Base-by-base conservation (phyloP, 92 coral and sea anemone species). In the Desmophyllum pertusum region DNA sequence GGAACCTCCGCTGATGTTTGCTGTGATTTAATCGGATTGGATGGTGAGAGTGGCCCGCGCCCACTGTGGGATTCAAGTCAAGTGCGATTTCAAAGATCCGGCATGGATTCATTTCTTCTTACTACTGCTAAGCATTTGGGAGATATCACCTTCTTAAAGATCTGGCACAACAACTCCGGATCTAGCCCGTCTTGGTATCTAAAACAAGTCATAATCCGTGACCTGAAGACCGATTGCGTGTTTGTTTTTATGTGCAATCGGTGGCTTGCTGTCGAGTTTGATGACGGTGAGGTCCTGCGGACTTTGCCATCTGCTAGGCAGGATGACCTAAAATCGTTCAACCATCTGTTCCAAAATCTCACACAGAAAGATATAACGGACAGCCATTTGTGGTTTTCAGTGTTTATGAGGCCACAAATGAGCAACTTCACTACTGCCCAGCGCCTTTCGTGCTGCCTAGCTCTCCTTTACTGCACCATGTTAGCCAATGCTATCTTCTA, bases 151-250 rank as follows among this genome's bases (percentile, higher is more conserved):
- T 69, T 71, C 51, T 31, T 97, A 29, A 90, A 87, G 52, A 77
- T 97, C 35, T 94, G 99, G 99, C 99, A 97, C 59, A 89, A 96
- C 64, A 97, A 97, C 81, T 81, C 88, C 31, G 98, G 98, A 30
- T 75, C 76, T 30, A 88, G 80, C 33, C 97, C 98, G 5, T 89
- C 99, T 21, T 97, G 99, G 99, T 97, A 88, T 70, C 76, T 97
- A n/a, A 89, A 92, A 55, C 83, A 95, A 82, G 89, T 94, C 23
- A 51, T 89, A 37, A 94, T 97, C 7, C 93, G 95, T 27, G 98
- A 97, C 65, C n/a, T 94, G 39, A 59, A 90, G 36, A 92, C 79
- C 23, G 91, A 91, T 21, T 78, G 83, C 78, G 75, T 86, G 38
- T 97, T 87, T 78, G 91, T 92, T 42, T 97, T 97, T 73, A 80